These are phyloP conservation scores for Heliconius nattereri DNA, from an alignment of 1,140 invertebrate species.

Conservation along the genomic window DNA sequence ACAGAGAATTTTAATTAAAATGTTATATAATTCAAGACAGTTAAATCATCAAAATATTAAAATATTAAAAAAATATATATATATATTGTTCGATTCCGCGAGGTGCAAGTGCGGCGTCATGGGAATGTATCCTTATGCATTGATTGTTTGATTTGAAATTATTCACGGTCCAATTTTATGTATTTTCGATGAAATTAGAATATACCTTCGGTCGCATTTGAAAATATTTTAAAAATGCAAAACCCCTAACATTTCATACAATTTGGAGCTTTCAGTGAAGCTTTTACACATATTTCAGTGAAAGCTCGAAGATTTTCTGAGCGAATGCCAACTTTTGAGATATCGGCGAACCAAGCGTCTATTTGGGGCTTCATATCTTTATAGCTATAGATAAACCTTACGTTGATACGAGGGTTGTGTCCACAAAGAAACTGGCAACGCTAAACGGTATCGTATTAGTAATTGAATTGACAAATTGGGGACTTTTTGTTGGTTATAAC, in stretches of 20 bases:
- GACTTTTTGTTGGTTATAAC: no score
- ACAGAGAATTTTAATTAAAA: no score
- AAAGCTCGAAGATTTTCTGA: constrained; percentile 32
- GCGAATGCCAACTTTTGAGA: constrained; percentile 33
- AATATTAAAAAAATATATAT: no score
- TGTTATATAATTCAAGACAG: no score
- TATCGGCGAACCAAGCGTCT: constrained; percentile 31
- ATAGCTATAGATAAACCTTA: constrained; percentile 30
- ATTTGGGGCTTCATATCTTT: background rate
- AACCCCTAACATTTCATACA: background rate
- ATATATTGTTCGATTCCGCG: no score
- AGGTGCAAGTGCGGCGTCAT: no score
- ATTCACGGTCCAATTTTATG: background rate
- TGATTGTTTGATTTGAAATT: no score
- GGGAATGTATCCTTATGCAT: no score
- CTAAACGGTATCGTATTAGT: background rate
- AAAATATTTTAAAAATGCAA: background rate
- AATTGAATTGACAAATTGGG: no score
- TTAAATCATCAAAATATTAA: no score
- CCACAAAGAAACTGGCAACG: background rate
- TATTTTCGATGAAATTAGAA: background rate
- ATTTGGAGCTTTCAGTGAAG: constrained; percentile 12
- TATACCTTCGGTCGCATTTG: background rate
- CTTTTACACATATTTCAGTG: constrained; percentile 37
- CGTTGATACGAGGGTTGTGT: constrained; percentile 31